These are phyloP conservation scores for Pyralis farinalis DNA, from an alignment of 2,888 invertebrate genomes.

Conservation along the genomic window DNA sequence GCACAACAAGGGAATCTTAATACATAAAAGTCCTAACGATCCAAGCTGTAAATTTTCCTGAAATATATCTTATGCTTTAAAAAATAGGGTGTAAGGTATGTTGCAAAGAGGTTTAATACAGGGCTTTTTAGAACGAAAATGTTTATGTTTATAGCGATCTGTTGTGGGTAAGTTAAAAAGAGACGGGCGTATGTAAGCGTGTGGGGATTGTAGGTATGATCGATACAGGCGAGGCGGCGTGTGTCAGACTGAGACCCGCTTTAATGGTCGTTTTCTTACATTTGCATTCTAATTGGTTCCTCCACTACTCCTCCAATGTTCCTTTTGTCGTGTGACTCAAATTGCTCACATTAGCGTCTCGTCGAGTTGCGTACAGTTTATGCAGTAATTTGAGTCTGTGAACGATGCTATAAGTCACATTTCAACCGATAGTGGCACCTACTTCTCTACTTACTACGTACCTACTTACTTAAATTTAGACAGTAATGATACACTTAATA, in stretches of 20 bases:
- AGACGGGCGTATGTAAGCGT: slow-evolving; percentile 76
- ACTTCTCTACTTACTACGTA: no score
- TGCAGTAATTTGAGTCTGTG: neutral
- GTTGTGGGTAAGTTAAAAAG: slow-evolving; percentile 78
- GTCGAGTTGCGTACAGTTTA: slow-evolving; percentile 27
- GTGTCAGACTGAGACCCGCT: slow-evolving; percentile 43
- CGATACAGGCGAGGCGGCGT: slow-evolving; percentile 58
- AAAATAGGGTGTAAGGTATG: slow-evolving; percentile 20
- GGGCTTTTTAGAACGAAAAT: slow-evolving; percentile 48
- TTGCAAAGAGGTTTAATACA: slow-evolving; percentile 19
- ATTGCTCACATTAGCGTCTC: slow-evolving; percentile 55
- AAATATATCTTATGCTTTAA: slow-evolving; percentile 8
- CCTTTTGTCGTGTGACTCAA: slow-evolving; percentile 66
- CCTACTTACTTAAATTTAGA: no score
- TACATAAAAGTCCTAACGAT: slow-evolving; percentile 23
- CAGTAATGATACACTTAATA: no score
- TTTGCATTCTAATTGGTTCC: slow-evolving; percentile 78
- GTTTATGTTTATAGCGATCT: slow-evolving; percentile 78
- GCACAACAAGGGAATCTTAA: slow-evolving; percentile 56
- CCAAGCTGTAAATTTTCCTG: neutral
- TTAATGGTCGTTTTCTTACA: slow-evolving; percentile 79
- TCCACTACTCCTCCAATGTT: slow-evolving; percentile 42
- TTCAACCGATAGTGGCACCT: no score
- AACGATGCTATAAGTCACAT: no score
- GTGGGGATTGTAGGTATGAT: slow-evolving; percentile 73